Conservation (phyloP, 2,888 invertebrate genomes). For the Calliopum simillimum region DNA sequence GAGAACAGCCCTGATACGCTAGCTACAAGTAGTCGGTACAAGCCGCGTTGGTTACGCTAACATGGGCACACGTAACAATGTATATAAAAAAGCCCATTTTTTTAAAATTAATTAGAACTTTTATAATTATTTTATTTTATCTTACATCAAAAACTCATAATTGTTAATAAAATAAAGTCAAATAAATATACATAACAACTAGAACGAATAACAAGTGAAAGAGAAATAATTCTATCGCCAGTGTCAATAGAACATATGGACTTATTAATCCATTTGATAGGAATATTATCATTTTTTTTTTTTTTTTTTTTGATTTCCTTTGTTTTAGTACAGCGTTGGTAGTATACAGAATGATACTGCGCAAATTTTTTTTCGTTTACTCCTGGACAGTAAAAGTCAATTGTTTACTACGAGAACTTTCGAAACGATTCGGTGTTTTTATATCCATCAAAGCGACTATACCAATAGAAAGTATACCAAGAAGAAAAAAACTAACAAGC, state of each 20-base stretch:
- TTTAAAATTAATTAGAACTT: no score
- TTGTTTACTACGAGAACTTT: slow-evolving; percentile 94
- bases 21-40: no score
- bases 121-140: no score
- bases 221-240: slow-evolving; percentile 60
- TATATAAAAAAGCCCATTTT: no score
- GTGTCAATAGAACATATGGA: slow-evolving; percentile 55
- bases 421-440: slow-evolving; percentile 96
- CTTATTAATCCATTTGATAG: slow-evolving; percentile 53
- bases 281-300: slow-evolving; percentile 54
- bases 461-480: slow-evolving; percentile 82
- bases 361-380: slow-evolving; percentile 64
- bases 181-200: slow-evolving; percentile 58
- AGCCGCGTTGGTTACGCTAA: no score
- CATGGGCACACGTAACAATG: no score
- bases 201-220: slow-evolving; percentile 60
- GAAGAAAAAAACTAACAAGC: slow-evolving; percentile 81
- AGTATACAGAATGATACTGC: neutral
- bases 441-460: slow-evolving; percentile 91
- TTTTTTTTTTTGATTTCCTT: slow-evolving; percentile 36
- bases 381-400: slow-evolving; percentile 84
- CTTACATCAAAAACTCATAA: neutral
- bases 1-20: no score
- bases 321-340: neutral
- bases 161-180: slow-evolving; percentile 57